These are phyloP conservation scores for Tetrax tetrax DNA, from an alignment of 2,113 vertebrate genomes.

Conservation along the genomic window DNA sequence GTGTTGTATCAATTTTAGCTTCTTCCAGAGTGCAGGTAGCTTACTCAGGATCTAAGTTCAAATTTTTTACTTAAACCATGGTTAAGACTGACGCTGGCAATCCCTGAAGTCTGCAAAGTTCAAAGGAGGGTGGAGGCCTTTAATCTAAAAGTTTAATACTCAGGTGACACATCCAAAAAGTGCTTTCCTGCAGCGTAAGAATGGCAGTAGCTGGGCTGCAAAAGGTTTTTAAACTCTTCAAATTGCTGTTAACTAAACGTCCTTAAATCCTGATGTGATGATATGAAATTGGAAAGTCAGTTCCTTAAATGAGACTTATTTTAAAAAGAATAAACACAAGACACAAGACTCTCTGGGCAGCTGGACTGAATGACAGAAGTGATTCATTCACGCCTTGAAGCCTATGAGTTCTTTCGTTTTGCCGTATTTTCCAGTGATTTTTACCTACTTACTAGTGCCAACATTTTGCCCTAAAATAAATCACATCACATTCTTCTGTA, in stretches of 20 bases:
- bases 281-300: background rate
- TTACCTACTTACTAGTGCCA: background rate
- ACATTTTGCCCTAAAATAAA: background rate
- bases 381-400: background rate
- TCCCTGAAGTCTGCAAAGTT: background rate
- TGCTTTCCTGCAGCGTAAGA: background rate
- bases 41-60: background rate
- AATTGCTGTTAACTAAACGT: background rate
- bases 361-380: background rate
- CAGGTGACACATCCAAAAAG: background rate
- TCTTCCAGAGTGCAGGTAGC: background rate
- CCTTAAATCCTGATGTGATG: background rate
- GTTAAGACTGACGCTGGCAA: background rate
- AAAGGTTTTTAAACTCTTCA: background rate
- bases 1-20: background rate
- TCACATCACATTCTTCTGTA: background rate
- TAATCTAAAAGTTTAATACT: constrained; percentile 1
- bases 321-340: background rate
- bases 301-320: background rate
- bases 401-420: background rate
- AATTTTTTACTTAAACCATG: background rate
- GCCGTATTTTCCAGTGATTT: constrained; percentile 1
- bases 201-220: background rate
- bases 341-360: background rate
- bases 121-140: constrained; percentile 15